Base-by-base conservation (phyloP, 1,140 invertebrate species). In the Phortica variegata region DNA sequence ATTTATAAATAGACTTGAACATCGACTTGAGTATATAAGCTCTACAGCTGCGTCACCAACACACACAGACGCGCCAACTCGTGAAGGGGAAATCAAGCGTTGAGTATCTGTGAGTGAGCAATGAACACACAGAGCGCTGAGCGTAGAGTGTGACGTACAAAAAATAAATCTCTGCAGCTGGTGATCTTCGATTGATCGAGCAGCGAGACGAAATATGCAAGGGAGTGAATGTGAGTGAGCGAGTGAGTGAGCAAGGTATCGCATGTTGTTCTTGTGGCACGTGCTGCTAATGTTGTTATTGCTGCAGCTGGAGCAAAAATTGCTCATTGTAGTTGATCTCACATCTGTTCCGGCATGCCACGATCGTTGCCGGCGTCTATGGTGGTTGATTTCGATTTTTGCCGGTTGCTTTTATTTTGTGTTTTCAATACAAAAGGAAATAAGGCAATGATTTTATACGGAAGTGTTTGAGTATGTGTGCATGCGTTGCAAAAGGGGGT, bases 121-220 rank as follows among this genome's bases (percentile, higher is more conserved):
- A n/a, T n/a, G n/a, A n/a, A n/a, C n/a, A n/a, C n/a, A n/a, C n/a
- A n/a, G n/a, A n/a, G n/a, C n/a, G 26, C 26, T 43, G 49, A 58
- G 53, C 42, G 46, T 53, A 20, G 33, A n/a, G n/a, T n/a, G n/a
- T n/a, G n/a, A n/a, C n/a, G 10, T 10, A 26, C 23, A 6, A 26
- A 44, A 52, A 56, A 51, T 54, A 44, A 68, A 61, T 60, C 60
- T 52, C 53, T 48, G 60, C 63, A 68, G 63, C 63, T 68, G 63
- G 63, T 66, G 63, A 60, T 20, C 36, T 53, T 38, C 29, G 40
- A 26, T 23, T 29, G 29, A 44, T 33, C 34, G 34, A 21, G 53
- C 53, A 49, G 53, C 49, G 15, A 52, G 52, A 19, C 40, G 49
- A 20, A 42, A 39, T 44, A 19, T 36, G 34, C 17, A n/a, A 13